Evolutionary conservation across 2,797 vertebrate genomes (phyloP), one percentile per base, ranked within the genome.

Genomic region (Mus spretus): DNA sequence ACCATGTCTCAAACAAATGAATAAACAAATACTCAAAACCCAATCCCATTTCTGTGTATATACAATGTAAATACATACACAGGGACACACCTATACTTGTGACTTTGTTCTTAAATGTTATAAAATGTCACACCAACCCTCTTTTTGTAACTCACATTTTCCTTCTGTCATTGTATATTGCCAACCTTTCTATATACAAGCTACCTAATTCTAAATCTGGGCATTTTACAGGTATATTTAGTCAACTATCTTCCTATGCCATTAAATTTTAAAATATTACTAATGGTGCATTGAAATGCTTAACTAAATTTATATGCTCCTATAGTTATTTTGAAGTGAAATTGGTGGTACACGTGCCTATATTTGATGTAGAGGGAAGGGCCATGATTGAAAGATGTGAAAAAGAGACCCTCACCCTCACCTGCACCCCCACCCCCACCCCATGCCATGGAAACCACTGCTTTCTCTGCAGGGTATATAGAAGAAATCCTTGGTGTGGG

Each of bases 401-500:
- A 74, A 59, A 26, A 50, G 24, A 74, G 34, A 55, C 67, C 15
- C 22, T 24, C 24, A 74, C 28, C 31, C 65, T 24, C 24, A 74
- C 28, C 31, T 65, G 47, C 47, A 47, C 47, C 47, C 47, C 47
- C 6, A 55, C 53, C 15, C 22, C n/a, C 10, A 74, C 31, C 34
- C 31, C 31, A 34, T 14, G 13, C 65, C 15, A 17, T 57, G 24
- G 67, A 88, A 57, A 50, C 10, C 24, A 28, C 67, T 74, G n/a
- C 85, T n/a, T 85, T 83, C 88, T 75, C 90, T 97, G 70, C 90
- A 99, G 99, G 96, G 98, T 81, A 97, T 97, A 99, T 99, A 40
- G 74, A 83, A 87, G 92, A 99, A 99, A 96, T 98, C 99, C 3
- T 99, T 98, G 19, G 97, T 99, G 97, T 99, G 98, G 31, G 97